Evolutionary conservation across 2,888 invertebrate genomes (phyloP).

Genomic region (Podotricha telesiphe): DNA sequence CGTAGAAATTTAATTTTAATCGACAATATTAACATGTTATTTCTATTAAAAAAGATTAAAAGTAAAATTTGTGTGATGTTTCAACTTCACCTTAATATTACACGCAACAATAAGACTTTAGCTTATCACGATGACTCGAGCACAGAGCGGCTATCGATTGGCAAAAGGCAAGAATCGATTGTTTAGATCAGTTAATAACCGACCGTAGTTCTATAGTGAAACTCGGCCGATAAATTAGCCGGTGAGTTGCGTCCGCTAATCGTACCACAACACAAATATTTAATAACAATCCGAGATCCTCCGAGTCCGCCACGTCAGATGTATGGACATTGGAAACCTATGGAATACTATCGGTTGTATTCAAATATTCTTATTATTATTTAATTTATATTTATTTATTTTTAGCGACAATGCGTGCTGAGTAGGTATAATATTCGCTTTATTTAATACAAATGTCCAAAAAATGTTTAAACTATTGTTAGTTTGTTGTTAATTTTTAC

Average conservation of each 20-base stretch:
- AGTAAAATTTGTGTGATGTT: slow-evolving; percentile 39
- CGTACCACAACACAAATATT: slow-evolving; percentile 83
- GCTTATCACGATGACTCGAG: slow-evolving; percentile 38
- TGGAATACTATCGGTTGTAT: slow-evolving; percentile 49
- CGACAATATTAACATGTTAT: too few species aligned
- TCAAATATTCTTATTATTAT: background rate
- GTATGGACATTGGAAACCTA: slow-evolving; percentile 50
- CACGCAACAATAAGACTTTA: slow-evolving; percentile 33
- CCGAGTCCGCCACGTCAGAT: slow-evolving; percentile 80
- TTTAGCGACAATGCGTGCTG: too few species aligned
- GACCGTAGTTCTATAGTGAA: slow-evolving; percentile 43
- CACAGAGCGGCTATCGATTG: slow-evolving; percentile 36
- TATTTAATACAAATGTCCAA: too few species aligned
- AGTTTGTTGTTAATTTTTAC: too few species aligned
- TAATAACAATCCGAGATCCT: slow-evolving; percentile 82
- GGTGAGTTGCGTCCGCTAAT: slow-evolving; percentile 79
- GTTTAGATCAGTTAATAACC: slow-evolving; percentile 49
- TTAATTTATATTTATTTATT: too few species aligned
- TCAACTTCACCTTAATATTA: slow-evolving; percentile 29
- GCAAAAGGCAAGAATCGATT: slow-evolving; percentile 51
- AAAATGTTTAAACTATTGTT: too few species aligned
- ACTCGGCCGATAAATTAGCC: slow-evolving; percentile 73
- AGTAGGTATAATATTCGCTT: too few species aligned
- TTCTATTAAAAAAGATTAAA: background rate
- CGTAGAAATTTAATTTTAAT: too few species aligned